Conservation (phyloP, 2,888 invertebrate species). For the Steinernema carpocapsae region DNA sequence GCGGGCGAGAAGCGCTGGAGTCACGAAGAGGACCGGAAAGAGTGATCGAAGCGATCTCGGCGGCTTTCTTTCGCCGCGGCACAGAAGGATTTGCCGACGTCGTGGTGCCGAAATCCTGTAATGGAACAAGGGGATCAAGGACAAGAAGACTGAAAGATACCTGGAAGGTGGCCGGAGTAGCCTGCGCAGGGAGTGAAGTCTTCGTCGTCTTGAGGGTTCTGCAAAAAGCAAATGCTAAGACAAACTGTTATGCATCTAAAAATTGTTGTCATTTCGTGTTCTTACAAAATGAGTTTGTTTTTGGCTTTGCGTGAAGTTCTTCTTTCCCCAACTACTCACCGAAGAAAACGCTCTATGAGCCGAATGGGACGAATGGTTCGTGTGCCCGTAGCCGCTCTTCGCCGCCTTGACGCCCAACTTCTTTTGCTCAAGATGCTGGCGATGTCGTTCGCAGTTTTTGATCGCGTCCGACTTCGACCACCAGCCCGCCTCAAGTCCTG, state of each 20-base stretch:
- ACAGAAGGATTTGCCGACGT: slow-evolving; percentile 44
- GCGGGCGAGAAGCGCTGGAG: not conserved
- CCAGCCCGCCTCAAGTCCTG: slow-evolving; percentile 45
- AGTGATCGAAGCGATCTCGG: slow-evolving; percentile 34
- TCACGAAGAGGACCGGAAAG: slow-evolving; percentile 4
- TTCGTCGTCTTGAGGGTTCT: slow-evolving; percentile 13
- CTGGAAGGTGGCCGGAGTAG: slow-evolving; percentile 42
- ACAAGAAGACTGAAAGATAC: slow-evolving; percentile 23
- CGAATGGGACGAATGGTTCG: no score
- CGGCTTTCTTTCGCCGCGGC: slow-evolving; percentile 47
- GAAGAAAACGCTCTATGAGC: no score
- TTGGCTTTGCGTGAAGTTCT: no score
- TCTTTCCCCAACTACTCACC: no score
- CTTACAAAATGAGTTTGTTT: no score
- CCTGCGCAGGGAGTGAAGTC: slow-evolving; percentile 40
- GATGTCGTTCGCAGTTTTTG: slow-evolving; percentile 37
- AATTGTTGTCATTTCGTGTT: no score
- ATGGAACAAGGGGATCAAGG: not conserved
- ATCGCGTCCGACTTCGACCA: slow-evolving; percentile 51
- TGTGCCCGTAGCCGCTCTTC: no score
- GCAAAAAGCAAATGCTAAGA: not conserved
- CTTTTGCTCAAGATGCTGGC: not conserved
- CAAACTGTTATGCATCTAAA: no score
- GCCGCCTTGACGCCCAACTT: no score
- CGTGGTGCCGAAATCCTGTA: slow-evolving; percentile 40